A percentile compares a stretch with the other conserved stretches of the same genome.
Conservation (phyloP, 2,888 invertebrate species). For the Drosophila aldrichi region DNA sequence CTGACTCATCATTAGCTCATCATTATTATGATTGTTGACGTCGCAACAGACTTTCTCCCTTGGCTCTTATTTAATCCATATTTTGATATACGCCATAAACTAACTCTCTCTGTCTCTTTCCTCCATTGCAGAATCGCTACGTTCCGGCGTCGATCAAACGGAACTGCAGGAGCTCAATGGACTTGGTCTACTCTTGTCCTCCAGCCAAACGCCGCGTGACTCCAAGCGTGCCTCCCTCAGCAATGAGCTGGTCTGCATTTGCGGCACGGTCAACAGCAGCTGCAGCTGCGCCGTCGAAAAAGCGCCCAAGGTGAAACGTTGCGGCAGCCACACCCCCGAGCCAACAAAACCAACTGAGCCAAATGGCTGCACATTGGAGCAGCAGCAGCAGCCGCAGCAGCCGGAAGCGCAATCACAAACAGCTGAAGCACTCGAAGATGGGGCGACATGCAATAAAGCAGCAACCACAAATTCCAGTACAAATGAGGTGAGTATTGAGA, state of each 20-base stretch:
- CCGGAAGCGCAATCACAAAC: constrained; percentile 8
- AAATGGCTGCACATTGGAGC: constrained; percentile 13
- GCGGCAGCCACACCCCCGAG: constrained; percentile 34
- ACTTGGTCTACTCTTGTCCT: constrained; percentile 36
- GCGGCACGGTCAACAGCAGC: constrained; percentile 29
- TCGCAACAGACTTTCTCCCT: constrained; percentile 46
- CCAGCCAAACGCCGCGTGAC: constrained; percentile 47
- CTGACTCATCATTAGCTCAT: constrained; percentile 53
- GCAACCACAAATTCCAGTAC: constrained; percentile 26
- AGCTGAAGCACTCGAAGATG: constrained; percentile 12
- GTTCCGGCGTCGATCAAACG: constrained; percentile 68
- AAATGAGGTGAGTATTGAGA: constrained; percentile 51
- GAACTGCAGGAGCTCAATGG: constrained; percentile 65
- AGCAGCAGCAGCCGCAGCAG: constrained; percentile 8
- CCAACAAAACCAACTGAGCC: constrained; percentile 16
- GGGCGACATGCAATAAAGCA: constrained; percentile 8
- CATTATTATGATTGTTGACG: constrained; percentile 26
- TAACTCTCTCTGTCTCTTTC: not conserved
- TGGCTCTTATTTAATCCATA: constrained; percentile 23
- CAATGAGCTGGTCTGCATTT: constrained; percentile 56
- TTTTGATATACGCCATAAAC: not conserved
- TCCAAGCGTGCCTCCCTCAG: constrained; percentile 65
- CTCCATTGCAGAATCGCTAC: constrained; percentile 56
- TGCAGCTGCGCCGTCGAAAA: constrained; percentile 53
- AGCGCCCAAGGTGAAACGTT: constrained; percentile 62